Percentiles rank a stretch among this genome's conserved stretches.
Evolutionary conservation across 2,888 invertebrate species (phyloP).

Genomic region (Tyria jacobaeae): DNA sequence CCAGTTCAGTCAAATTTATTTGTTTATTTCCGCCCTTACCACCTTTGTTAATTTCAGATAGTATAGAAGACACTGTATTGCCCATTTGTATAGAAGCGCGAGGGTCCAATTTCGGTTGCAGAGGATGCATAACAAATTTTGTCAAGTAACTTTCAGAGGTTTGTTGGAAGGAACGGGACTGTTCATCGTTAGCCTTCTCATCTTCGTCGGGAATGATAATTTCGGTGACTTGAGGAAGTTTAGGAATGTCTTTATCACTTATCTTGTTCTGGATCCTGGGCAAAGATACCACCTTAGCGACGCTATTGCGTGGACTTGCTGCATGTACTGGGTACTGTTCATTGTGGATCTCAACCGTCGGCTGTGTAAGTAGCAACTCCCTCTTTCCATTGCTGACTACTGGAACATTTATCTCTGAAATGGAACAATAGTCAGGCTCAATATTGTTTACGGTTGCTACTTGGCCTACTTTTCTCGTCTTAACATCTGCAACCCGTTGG

Average conservation of each 20-base stretch:
- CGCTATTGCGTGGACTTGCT: slow-evolving; percentile 74
- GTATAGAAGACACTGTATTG: slow-evolving; percentile 87
- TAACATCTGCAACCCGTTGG: slow-evolving; percentile 87
- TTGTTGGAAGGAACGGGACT: slow-evolving; percentile 69
- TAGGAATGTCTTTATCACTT: slow-evolving; percentile 89
- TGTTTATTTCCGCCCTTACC: slow-evolving; percentile 78
- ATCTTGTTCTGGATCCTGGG: slow-evolving; percentile 80
- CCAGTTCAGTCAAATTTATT: slow-evolving; percentile 79
- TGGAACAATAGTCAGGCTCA: slow-evolving; percentile 92
- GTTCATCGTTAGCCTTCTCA: slow-evolving; percentile 78
- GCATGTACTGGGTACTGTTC: slow-evolving; percentile 80
- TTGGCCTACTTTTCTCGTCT: slow-evolving; percentile 83
- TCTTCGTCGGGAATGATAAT: slow-evolving; percentile 90
- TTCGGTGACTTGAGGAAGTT: slow-evolving; percentile 91
- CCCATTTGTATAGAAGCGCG: slow-evolving; percentile 88
- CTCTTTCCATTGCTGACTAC: slow-evolving; percentile 86
- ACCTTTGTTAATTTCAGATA: slow-evolving; percentile 86
- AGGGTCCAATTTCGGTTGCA: slow-evolving; percentile 80
- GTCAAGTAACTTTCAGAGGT: slow-evolving; percentile 74
- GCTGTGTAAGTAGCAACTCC: slow-evolving; percentile 84
- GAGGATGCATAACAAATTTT: slow-evolving; percentile 76
- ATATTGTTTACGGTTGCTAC: slow-evolving; percentile 79
- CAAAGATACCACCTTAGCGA: slow-evolving; percentile 79
- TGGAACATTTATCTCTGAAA: slow-evolving; percentile 90
- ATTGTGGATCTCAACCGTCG: slow-evolving; percentile 83